These are phyloP conservation scores for Drosophila trapezifrons DNA, from an alignment of 1,140 invertebrate genomes.

Conservation along the genomic window DNA sequence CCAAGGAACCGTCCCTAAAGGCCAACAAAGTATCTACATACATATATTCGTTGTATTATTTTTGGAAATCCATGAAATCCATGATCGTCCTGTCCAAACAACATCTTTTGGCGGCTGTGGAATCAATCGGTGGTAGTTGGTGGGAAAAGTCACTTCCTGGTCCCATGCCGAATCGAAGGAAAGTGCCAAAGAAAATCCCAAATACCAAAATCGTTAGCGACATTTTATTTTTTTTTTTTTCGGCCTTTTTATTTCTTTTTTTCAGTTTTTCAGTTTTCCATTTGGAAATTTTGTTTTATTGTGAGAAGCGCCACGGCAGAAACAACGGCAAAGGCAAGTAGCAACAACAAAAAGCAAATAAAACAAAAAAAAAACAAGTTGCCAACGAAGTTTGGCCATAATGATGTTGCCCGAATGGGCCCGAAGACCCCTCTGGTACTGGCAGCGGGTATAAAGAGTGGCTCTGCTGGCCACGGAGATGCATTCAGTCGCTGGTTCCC, in stretches of 20 bases:
- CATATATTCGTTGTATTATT: conserved; percentile 5
- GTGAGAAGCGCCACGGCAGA: conserved; percentile 54
- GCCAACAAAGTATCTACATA: neutral
- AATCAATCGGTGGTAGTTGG: conserved; percentile 20
- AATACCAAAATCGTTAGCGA: conserved; percentile 78
- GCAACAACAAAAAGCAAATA: conserved; percentile 1
- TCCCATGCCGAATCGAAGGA: conserved; percentile 60
- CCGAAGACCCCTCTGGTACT: conserved; percentile 30
- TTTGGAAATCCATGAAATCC: conserved; percentile 6
- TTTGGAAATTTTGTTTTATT: conserved; percentile 67
- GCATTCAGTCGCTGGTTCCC: conserved; percentile 84
- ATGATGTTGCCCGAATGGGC: conserved; percentile 58
- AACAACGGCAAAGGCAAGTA: neutral
- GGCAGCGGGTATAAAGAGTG: conserved; percentile 79
- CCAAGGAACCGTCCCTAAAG: conserved; percentile 27
- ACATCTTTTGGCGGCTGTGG: conserved; percentile 19
- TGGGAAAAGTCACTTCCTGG: conserved; percentile 68
- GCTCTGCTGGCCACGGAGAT: conserved; percentile 63
- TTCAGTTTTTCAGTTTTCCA: conserved; percentile 32
- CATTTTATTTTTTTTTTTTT: conserved; percentile 63
- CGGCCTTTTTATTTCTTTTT: conserved; percentile 45
- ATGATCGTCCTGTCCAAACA: conserved; percentile 24
- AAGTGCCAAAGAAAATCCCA: conserved; percentile 67
- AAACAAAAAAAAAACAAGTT: conserved; percentile 69
- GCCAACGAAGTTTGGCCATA: conserved; percentile 66